Evolutionary conservation across 1,140 invertebrate genomes (phyloP), one percentile per base, ranked within the genome.

Genomic region (Meloidogyne exigua): DNA sequence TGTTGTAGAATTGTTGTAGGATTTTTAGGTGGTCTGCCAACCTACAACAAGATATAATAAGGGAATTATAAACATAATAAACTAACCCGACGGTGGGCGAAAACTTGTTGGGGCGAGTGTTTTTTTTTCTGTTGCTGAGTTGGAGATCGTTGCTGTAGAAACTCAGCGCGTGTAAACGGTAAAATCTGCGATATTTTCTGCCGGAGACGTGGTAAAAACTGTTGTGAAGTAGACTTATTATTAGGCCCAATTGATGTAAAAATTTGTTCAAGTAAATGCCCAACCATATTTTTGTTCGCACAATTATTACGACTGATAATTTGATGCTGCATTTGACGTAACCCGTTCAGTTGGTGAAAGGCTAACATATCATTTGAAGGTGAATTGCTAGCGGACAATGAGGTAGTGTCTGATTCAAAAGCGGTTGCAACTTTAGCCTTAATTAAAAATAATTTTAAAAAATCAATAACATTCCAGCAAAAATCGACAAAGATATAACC

Each of bases 21-120:
- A 4, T 73, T n/a, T 42, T 73, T 73, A 10, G 72, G 72, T 5
- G 72, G 72, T 10, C 72, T 57, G 23, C 72, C 72, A 57, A 73
- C 72, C 49, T 57, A n/a, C 10, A 57, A n/a, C n/a, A 7, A 4
- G 13, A 18, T 3, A 49, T 49, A 49, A 18, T 18, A 49, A n/a
- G n/a, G n/a, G n/a, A n/a, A 3, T 13, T 18, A 49, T 1, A 18
- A 49, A 15, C 15, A 21, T 39, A 10, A n/a, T n/a, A n/a, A 57
- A 49, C 15, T 9, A 2, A 57, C 49, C 15, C 49, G 49, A 57
- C 49, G 49, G n/a, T 57, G 18, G 21, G 18, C 21, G 18, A 21
- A 7, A 57, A n/a, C 49, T 9, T 57, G 49, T 7, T 57, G 49
- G 7, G 36, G 10, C 36, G 36, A 39, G 9, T 39, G 3, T 4